phyloP scores from a whole-genome alignment of 1,140 invertebrate genomes.

The Drosophila elegans region DNA sequence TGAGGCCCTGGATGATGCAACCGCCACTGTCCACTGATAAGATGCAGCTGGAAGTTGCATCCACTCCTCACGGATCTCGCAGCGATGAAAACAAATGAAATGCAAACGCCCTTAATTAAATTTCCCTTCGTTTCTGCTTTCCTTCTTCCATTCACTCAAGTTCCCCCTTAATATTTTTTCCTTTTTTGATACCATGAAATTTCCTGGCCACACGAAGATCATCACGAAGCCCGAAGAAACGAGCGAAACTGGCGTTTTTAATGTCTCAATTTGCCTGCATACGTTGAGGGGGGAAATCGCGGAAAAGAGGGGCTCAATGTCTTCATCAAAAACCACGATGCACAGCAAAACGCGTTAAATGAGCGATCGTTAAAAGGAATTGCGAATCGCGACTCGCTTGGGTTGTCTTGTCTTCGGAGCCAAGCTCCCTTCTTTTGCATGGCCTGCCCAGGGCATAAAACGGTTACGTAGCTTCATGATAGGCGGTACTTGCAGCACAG shows the following conservation, averaged over 20 bases:
- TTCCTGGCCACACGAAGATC: slow-evolving; percentile 59
- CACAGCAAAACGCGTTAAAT: slow-evolving; percentile 78
- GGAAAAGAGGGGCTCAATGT: slow-evolving; percentile 52
- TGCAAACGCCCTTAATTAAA: slow-evolving; percentile 80
- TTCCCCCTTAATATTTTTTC: not conserved
- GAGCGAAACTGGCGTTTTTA: slow-evolving; percentile 63
- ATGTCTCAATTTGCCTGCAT: slow-evolving; percentile 77
- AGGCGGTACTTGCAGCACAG: slow-evolving; percentile 48
- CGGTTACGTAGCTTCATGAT: slow-evolving; percentile 49
- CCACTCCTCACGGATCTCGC: slow-evolving; percentile 17
- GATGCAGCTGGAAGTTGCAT: slow-evolving; percentile 48
- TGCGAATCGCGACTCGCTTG: slow-evolving; percentile 56
- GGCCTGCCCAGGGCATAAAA: slow-evolving; percentile 43
- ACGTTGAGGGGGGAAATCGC: slow-evolving; percentile 10
- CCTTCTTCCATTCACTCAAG: slow-evolving; percentile 30
- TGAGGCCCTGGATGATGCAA: slow-evolving; percentile 56
- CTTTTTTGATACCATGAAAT: slow-evolving; percentile 39
- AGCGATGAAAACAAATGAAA: slow-evolving; percentile 76
- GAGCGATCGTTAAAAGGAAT: slow-evolving; percentile 79
- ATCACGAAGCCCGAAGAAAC: slow-evolving; percentile 37
- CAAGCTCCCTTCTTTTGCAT: slow-evolving; percentile 47
- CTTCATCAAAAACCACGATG: slow-evolving; percentile 74
- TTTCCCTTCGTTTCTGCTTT: slow-evolving; percentile 38
- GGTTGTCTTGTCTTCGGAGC: slow-evolving; percentile 39
- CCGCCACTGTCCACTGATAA: slow-evolving; percentile 70